Base-by-base conservation (phyloP, 2,797 vertebrate genomes). In the Dipus sagitta region DNA sequence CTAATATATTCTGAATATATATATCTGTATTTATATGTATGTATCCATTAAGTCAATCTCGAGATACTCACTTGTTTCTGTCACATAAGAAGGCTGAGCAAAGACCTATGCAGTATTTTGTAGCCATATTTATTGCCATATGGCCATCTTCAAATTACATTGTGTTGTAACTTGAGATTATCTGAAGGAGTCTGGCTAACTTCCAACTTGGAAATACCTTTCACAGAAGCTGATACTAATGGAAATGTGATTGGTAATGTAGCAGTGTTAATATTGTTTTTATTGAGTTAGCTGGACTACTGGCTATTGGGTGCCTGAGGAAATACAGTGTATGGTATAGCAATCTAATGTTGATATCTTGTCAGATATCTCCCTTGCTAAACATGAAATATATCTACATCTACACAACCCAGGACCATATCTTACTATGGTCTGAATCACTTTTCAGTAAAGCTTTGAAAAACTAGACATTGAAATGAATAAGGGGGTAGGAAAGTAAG, bases 141-240 rank as follows among this genome's bases (percentile, higher is more conserved):
- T 96, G 96, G 92, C 96, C 30, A 74, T 94, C 97, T 97, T 93
- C 87, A 97, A 98, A 98, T 97, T 98, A 92, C 85, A 92, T 91
- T 93, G 91, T 79, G 18, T 79, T 94, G 86, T 89, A 97, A 96
- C 77, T 28, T 30, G 72, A 97, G 94, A 96, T 92, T 68, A 52
- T 93, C 94, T 94, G 92, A 96, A 96, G 71, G 0, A 78, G 67
- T 84, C 79, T 97, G 97, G 94, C 96, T 94, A 95, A 82, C 90
- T 97, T 97, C 96, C 97, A 97, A 86, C 32, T 80, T 30, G 88
- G 0, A 6, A 97, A 93, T 94, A 94, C 88, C 91, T 90, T 94
- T 96, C 94, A 94, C 34, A 92, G 88, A 92, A 92, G 83, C 86
- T 97, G 80, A 79, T 96, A 86, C 81, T 97, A 94, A 82, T 15